Evolutionary conservation across 2,888 invertebrate species (phyloP), one percentile per base, ranked within the genome.

Genomic region (Zaprionus lineosus): DNA sequence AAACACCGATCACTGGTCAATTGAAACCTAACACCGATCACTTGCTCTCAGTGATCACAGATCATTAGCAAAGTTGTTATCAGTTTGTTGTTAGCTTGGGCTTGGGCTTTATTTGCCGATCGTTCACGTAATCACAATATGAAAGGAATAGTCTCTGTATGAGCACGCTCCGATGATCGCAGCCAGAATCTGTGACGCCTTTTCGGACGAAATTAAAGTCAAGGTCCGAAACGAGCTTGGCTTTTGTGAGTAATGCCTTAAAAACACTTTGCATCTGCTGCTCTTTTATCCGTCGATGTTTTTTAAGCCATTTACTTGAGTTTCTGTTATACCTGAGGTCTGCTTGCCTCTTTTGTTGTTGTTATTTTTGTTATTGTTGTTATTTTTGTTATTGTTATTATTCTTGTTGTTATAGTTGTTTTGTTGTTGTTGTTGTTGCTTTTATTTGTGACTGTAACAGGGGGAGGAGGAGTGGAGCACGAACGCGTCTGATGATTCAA

Each of bases 401-500:
- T n/a, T n/a, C n/a, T n/a, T n/a, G n/a, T n/a, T n/a, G n/a, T n/a
- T n/a, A n/a, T n/a, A n/a, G n/a, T n/a, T n/a, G n/a, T n/a, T 16
- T 16, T 50, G 29, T 28, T 41, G 28, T 29, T 56, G 29, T 14
- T 44, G n/a, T 14, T 58, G 50, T 9, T 31, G 12, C 24, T 9
- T 18, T 1, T 4, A 4, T 29, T 11, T 65, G 31, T 3, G 37
- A 19, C 3, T 37, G 67, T 31, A 19, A 37, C 15, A 26, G 28
- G 15, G 9, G 1, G 2, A 9, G 55, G 39, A 15, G 3, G 4
- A 11, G 36, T 39, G 51, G 57, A n/a, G n/a, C n/a, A n/a, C n/a
- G n/a, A n/a, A n/a, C n/a, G 29, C n/a, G 36, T 39, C 40, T 41
- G 73, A 63, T 83, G 81, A 81, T 81, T 84, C 77, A 76, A 79